Conservation (phyloP, 2,113 vertebrate species). For the Pteropus alecto region DNA sequence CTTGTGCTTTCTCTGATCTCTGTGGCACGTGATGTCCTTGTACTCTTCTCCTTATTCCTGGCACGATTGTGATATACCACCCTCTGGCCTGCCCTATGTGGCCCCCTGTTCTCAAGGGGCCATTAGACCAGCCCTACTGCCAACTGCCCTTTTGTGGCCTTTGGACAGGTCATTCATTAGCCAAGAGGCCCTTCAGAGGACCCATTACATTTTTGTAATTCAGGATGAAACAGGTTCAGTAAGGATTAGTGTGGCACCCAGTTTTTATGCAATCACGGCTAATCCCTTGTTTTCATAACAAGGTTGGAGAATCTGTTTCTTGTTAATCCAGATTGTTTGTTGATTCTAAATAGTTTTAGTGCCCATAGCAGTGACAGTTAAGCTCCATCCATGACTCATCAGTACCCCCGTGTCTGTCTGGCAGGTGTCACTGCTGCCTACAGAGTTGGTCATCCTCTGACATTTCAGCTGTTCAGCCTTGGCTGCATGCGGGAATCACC, state of each 20-base stretch:
- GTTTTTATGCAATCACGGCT: neutral
- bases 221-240: neutral
- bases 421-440: neutral
- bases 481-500: neutral
- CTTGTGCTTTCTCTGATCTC: neutral
- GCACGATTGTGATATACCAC: too few species aligned
- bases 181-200: neutral
- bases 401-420: neutral
- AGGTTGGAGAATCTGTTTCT: neutral
- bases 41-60: too few species aligned
- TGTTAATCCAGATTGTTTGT: neutral
- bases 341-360: neutral
- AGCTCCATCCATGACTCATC: neutral
- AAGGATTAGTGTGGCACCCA: neutral
- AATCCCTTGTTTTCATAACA: neutral
- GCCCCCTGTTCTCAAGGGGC: neutral
- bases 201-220: neutral
- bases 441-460: neutral
- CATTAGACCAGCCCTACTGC: neutral
- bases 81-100: neutral
- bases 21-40: rapidly evolving
- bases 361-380: neutral
- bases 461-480: neutral
- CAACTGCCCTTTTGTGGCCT: neutral
- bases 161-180: neutral